These are phyloP conservation scores for Rhagologus leucostigma DNA, from an alignment of 2,113 vertebrate genomes.

Conservation along the genomic window DNA sequence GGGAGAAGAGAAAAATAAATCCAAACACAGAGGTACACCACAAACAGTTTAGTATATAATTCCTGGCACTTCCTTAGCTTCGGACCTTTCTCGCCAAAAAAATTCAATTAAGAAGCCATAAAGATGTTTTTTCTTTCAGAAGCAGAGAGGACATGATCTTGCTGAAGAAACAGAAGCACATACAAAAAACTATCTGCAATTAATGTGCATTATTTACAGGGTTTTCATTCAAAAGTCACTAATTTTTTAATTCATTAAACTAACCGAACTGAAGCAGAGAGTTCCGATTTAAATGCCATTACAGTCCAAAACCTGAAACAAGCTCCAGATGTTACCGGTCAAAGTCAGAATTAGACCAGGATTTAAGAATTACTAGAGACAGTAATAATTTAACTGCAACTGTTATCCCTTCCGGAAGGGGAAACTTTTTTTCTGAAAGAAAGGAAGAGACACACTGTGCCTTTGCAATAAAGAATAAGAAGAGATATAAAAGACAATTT, in stretches of 20 bases:
- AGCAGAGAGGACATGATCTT: not conserved
- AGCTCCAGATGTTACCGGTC: not conserved
- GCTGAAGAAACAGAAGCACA: not conserved
- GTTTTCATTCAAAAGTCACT: not conserved
- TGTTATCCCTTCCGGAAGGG: not conserved
- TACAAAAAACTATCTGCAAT: not conserved
- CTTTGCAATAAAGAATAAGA: not conserved
- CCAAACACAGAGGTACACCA: not conserved
- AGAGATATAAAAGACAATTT: not conserved
- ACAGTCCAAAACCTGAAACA: not conserved
- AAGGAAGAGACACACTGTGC: not conserved
- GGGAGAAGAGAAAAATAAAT: not conserved
- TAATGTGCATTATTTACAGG: not conserved
- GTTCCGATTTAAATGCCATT: not conserved
- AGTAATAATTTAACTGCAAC: not conserved
- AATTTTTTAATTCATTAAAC: not conserved
- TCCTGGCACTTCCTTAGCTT: not conserved
- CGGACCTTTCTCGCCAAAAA: not conserved
- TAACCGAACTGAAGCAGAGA: not conserved
- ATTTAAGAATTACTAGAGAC: not conserved
- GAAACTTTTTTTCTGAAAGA: not conserved
- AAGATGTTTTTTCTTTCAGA: not conserved
- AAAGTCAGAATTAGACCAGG: not conserved
- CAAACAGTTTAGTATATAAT: not conserved
- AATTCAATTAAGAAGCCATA: not conserved